Evolutionary conservation across 2,113 vertebrate species (phyloP), one percentile per base, ranked within the genome.

Genomic region (Chamaea fasciata): DNA sequence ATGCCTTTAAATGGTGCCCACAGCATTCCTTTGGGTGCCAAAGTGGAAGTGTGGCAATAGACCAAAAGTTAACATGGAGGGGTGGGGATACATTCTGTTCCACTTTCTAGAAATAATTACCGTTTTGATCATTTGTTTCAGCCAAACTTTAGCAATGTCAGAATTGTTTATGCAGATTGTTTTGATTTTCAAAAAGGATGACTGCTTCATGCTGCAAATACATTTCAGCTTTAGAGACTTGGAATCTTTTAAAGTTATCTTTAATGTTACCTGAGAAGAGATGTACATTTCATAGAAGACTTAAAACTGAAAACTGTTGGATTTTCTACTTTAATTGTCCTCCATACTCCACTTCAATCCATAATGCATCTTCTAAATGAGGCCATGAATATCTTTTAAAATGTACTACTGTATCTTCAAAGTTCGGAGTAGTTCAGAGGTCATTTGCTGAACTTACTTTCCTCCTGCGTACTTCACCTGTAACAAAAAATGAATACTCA

Each of bases 11-110:
- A 59, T 35, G 53, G 80, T 84, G 60, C 74, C 81, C 86, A 85
- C 46, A 92, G 77, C 80, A 86, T 94, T 94, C 30, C 57, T 94
- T 94, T 52, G 15, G 42, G 95, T 95, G 90, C 82, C 91, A 80
- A 92, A 87, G 63, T 56, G 68, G 47, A 65, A 77, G 71, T 3
- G 7, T 94, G 78, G 76, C 90, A 86, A 42, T 44, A 79, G 79
- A 75, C 74, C 92, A 94, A 52, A 95, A 91, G n/a, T 70, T 65
- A 88, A 87, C 12, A 1, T 18, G 30, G 37, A 60, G 13, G 3
- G 9, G 28, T 33, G 20, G 60, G 12, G 11, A 50, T 35, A 50
- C 21, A 19, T 60, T 85, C 75, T 59, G 55, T 63, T 83, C 18
- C 21, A 20, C 52, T 74, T 82, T 94, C 79, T 90, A 94, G 49